A percentile compares a stretch with the other conserved stretches of the same genome.
Conservation (phyloP, 2,888 invertebrate genomes). For the Tetragnatha montana region DNA sequence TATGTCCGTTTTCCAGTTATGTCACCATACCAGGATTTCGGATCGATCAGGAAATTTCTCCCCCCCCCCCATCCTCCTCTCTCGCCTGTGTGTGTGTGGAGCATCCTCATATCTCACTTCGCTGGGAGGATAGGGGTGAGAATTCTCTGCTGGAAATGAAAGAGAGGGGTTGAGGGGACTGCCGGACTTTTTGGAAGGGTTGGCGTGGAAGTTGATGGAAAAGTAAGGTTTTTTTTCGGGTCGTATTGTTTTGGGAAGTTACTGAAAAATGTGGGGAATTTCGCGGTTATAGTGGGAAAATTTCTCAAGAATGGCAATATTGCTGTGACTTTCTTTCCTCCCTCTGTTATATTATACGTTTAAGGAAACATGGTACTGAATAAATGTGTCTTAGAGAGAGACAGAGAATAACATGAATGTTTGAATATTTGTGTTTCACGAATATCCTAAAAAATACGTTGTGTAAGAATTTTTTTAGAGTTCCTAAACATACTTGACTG, state of each 20-base stretch:
- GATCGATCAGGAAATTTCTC: constrained; percentile 49
- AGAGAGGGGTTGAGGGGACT: constrained; percentile 9
- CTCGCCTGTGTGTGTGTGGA: background rate
- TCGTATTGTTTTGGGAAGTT: background rate
- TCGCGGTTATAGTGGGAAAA: background rate
- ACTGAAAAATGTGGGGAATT: background rate
- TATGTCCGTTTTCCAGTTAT: constrained; percentile 51
- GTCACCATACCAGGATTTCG: constrained; percentile 41
- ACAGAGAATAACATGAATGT: too few relatives aligned
- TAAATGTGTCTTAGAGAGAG: too few relatives aligned
- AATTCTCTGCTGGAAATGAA: constrained; percentile 13
- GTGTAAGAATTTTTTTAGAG: too few relatives aligned
- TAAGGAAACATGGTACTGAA: too few relatives aligned
- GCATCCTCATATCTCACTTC: constrained; percentile 41
- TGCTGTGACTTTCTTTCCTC: too few relatives aligned
- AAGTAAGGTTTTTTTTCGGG: too few relatives aligned
- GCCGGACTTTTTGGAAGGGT: background rate
- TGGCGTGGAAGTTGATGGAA: too few relatives aligned
- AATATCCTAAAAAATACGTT: too few relatives aligned
- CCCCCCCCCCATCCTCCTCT: constrained; percentile 14
- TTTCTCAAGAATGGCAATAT: background rate
- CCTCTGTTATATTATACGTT: too few relatives aligned
- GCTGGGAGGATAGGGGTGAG: constrained; percentile 23
- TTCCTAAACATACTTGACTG: too few relatives aligned
- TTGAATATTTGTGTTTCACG: too few relatives aligned